Percentiles rank a stretch among this genome's conserved stretches.
These are phyloP conservation scores for Rhinophrynus dorsalis DNA, from an alignment of 2,797 vertebrate genomes.

Conservation along the genomic window DNA sequence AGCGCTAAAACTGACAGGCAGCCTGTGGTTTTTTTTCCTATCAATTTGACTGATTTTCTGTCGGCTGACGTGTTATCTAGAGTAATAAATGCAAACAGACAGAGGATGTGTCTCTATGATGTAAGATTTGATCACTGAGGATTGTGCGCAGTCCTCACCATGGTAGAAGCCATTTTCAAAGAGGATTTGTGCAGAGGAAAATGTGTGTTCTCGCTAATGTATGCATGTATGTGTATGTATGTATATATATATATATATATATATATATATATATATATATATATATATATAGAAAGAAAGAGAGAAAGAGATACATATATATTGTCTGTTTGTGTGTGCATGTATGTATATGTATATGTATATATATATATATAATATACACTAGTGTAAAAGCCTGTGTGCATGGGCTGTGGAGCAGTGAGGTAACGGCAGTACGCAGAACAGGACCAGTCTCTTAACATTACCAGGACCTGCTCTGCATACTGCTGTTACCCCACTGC, in stretches of 20 bases:
- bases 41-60: constrained; percentile 11
- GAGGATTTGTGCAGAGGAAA: no score
- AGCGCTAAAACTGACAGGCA: not conserved
- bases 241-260: not conserved
- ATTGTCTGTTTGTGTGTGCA: no score
- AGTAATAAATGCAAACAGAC: constrained; percentile 25
- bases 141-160: constrained; percentile 5
- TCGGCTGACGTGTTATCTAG: constrained; percentile 2
- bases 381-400: no score
- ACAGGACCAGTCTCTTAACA: no score
- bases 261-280: not conserved
- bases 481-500: no score
- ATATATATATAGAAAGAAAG: no score
- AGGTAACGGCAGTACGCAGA: no score
- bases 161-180: not conserved
- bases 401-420: no score
- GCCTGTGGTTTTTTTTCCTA: not conserved
- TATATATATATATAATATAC: no score
- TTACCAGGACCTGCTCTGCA: no score
- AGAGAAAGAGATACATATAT: no score
- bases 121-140: constrained; percentile 6
- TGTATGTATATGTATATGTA: not conserved
- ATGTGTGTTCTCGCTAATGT: no score
- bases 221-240: constrained; percentile 17
- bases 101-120: not conserved